phyloP scores from a whole-genome alignment of 1,140 invertebrate genomes.

The Rhyacophila brunnea region DNA sequence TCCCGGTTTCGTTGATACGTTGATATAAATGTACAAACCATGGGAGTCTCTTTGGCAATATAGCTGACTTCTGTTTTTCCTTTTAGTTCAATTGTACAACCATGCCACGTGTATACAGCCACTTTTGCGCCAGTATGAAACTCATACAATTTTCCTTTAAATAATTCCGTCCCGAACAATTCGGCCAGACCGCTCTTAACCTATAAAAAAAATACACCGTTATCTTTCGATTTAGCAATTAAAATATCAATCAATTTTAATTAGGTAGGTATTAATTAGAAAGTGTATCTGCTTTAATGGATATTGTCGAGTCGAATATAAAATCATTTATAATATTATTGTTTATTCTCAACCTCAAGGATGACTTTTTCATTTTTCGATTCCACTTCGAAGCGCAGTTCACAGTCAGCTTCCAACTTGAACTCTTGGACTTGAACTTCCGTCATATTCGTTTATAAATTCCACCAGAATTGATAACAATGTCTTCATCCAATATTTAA shows the following conservation, averaged over 20 bases:
- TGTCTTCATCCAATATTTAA: too few relatives aligned
- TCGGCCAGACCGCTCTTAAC: slow-evolving; percentile 87
- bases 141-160: slow-evolving; percentile 89
- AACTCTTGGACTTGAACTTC: slow-evolving; percentile 68
- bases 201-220: slow-evolving; percentile 50
- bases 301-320: background rate
- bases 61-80: slow-evolving; percentile 92
- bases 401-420: slow-evolving; percentile 83
- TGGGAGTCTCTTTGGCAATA: slow-evolving; percentile 93
- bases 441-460: slow-evolving; percentile 41
- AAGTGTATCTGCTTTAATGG: background rate
- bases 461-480: too few relatives aligned
- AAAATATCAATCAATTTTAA: background rate
- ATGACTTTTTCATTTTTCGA: slow-evolving; percentile 81
- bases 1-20: too few relatives aligned
- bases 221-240: background rate
- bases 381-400: slow-evolving; percentile 93
- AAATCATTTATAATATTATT: background rate
- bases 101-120: slow-evolving; percentile 95
- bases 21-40: slow-evolving; percentile 65
- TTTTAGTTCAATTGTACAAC: slow-evolving; percentile 78
- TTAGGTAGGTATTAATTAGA: background rate
- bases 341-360: slow-evolving; percentile 64
- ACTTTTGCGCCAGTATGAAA: slow-evolving; percentile 91
- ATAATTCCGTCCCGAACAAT: slow-evolving; percentile 95